A percentile compares a stretch with the other conserved stretches of the same genome.
phyloP scores from a whole-genome alignment of 2,888 invertebrate species.

The Saturnia pavonia region DNA sequence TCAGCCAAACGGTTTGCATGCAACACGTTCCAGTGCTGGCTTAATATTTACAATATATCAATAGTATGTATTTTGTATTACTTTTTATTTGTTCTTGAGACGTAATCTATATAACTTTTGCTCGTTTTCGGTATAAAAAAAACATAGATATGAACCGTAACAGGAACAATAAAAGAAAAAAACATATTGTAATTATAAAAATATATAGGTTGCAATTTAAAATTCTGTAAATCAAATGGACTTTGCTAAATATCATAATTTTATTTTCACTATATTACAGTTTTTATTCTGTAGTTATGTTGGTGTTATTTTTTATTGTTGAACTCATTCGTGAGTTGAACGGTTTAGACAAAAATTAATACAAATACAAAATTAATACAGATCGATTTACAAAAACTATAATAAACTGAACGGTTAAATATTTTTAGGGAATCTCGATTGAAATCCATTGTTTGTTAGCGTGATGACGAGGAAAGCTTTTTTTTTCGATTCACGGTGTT shows the following conservation, averaged over 20 bases:
- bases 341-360: no score
- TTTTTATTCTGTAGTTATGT: no score
- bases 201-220: background rate
- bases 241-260: no score
- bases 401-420: background rate
- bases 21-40: background rate
- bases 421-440: slow-evolving; percentile 15
- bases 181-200: background rate
- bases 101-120: background rate
- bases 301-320: no score
- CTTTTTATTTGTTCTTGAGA: background rate
- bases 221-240: no score
- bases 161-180: background rate
- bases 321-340: no score
- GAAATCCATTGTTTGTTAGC: slow-evolving; percentile 41
- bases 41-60: background rate
- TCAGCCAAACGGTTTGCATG: slow-evolving; percentile 47
- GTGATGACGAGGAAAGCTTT: slow-evolving; percentile 47
- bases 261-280: no score
- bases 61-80: background rate
- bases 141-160: background rate
- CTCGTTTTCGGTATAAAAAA: background rate
- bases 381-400: no score
- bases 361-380: no score
- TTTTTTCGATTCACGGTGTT: slow-evolving; percentile 16